Evolutionary conservation across 2,888 invertebrate species (phyloP).

Genomic region (Drosophila longiperda): DNA sequence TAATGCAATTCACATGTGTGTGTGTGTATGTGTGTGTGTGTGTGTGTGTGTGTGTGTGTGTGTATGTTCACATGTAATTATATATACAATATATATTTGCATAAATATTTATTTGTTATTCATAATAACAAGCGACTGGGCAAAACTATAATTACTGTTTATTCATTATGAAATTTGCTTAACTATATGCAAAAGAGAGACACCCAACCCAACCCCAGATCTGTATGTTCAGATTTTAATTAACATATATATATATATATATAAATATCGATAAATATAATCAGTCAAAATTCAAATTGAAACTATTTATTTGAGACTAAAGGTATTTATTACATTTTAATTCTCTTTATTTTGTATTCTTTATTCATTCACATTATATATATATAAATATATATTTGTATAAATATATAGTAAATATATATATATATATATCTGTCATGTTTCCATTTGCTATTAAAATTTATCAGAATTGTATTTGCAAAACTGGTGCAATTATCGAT

Average conservation of each 20-base stretch:
- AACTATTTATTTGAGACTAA: not conserved
- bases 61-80: not conserved
- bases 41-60: not conserved
- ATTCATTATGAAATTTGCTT: slow-evolving; percentile 28
- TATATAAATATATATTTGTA: too few relatives aligned
- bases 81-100: slow-evolving; percentile 8
- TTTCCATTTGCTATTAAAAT: too few relatives aligned
- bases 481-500: too few relatives aligned
- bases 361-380: too few relatives aligned
- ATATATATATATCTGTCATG: too few relatives aligned
- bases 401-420: too few relatives aligned
- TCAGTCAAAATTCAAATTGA: not conserved
- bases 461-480: too few relatives aligned
- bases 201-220: not conserved
- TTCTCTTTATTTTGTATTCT: not conserved
- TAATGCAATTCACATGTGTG: slow-evolving; percentile 34
- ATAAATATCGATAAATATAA: not conserved
- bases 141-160: slow-evolving; percentile 1
- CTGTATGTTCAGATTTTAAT: not conserved
- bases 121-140: slow-evolving; percentile 21
- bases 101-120: slow-evolving; percentile 28
- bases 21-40: too few relatives aligned
- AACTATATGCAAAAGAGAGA: slow-evolving; percentile 7
- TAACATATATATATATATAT: not conserved
- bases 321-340: not conserved